A percentile compares a stretch with the other conserved stretches of the same genome.
Conservation (phyloP, 2,797 vertebrate genomes). For the Mionectes olivaceus region DNA sequence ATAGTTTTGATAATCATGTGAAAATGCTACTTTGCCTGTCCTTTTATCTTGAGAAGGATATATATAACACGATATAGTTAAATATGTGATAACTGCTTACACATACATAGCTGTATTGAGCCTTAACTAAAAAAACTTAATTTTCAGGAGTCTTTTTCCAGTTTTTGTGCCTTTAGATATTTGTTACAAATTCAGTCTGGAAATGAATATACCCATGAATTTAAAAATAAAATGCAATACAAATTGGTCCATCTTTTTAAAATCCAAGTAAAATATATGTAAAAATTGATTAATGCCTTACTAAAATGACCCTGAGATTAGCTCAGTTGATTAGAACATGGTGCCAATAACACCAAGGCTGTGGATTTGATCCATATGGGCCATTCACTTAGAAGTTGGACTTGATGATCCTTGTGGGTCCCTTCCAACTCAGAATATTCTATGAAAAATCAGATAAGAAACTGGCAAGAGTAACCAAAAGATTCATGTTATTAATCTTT, state of each 20-base stretch:
- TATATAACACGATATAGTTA: background rate
- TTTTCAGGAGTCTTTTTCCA: background rate
- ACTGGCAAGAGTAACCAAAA: background rate
- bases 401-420: background rate
- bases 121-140: background rate
- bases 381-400: background rate
- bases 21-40: conserved; percentile 11
- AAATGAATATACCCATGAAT: background rate
- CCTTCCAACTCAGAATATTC: background rate
- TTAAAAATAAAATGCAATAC: background rate
- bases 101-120: background rate
- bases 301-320: background rate
- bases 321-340: background rate
- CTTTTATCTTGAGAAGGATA: background rate
- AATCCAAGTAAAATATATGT: background rate
- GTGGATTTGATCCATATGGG: background rate
- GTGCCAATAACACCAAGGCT: background rate
- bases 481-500: background rate
- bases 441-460: background rate
- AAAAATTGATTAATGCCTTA: background rate
- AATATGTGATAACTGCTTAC: background rate
- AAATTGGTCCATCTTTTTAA: background rate
- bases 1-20: background rate
- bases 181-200: background rate
- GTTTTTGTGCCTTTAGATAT: background rate